A percentile compares a stretch with the other conserved stretches of the same genome.
phyloP scores from a whole-genome alignment of 2,113 vertebrate genomes.

The Fulmarus glacialis region DNA sequence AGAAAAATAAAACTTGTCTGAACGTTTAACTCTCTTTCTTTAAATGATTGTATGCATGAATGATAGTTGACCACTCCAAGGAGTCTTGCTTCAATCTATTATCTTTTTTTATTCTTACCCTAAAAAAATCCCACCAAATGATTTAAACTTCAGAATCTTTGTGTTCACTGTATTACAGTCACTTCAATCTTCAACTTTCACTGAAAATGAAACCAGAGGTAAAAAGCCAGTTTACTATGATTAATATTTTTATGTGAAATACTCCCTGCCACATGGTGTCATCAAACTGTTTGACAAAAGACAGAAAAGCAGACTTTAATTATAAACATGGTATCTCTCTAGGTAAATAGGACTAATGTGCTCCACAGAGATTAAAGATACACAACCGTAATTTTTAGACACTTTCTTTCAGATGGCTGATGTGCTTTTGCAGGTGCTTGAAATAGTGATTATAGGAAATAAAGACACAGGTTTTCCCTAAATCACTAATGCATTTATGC shows the following conservation, averaged over 20 bases:
- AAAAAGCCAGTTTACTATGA: neutral
- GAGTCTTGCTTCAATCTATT: neutral
- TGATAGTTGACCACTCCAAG: neutral
- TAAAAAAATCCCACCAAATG: neutral
- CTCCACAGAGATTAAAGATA: neutral
- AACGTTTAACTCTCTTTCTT: constrained; percentile 19
- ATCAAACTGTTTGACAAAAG: neutral
- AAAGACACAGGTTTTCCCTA: neutral
- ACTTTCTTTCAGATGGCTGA: neutral
- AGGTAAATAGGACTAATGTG: neutral
- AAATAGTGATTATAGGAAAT: neutral
- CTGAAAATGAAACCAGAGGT: neutral
- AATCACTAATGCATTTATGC: neutral
- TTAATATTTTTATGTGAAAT: neutral
- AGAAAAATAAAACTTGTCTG: constrained; percentile 35
- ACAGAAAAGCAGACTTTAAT: neutral
- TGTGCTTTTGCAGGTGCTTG: neutral
- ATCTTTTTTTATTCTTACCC: neutral
- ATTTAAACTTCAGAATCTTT: neutral
- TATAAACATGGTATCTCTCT: neutral
- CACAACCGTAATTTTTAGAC: neutral
- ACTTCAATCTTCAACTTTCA: neutral
- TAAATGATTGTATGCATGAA: neutral
- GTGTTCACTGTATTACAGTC: neutral
- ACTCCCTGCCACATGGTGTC: neutral